Evolutionary conservation across 2,797 vertebrate species (phyloP).

Genomic region (Chanos chanos): DNA sequence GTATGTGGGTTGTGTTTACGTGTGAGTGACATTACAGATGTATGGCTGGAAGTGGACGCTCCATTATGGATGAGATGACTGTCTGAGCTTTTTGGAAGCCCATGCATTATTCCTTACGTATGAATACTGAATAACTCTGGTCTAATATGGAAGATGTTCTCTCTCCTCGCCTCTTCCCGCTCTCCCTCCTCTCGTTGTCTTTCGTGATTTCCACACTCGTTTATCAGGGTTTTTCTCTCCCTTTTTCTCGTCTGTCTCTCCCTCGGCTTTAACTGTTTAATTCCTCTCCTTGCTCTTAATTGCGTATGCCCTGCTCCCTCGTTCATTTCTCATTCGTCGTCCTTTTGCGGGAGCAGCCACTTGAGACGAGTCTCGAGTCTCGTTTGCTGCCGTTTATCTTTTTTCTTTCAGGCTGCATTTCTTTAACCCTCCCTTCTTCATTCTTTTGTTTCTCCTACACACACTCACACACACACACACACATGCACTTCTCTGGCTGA

Average conservation of each 20-base stretch:
- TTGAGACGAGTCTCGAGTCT: not conserved
- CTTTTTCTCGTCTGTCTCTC: constrained; percentile 39
- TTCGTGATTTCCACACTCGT: constrained; percentile 54
- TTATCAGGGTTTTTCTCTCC: constrained; percentile 37
- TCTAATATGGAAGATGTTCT: constrained; percentile 43
- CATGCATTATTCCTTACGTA: constrained; percentile 49
- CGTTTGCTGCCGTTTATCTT: not conserved
- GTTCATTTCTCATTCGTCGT: constrained; percentile 54
- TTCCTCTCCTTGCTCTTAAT: constrained; percentile 57
- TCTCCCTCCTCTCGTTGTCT: constrained; percentile 48
- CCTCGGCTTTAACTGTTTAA: constrained; percentile 56
- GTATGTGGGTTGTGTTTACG: no score
- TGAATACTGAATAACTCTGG: constrained; percentile 39
- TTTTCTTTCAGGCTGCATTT: not conserved
- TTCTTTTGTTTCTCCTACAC: not conserved
- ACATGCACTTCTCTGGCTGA: constrained; percentile 2
- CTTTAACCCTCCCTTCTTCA: not conserved
- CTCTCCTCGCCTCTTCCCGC: constrained; percentile 14
- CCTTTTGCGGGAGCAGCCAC: not conserved
- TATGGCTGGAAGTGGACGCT: constrained; percentile 28
- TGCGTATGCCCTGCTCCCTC: constrained; percentile 39
- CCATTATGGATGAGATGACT: constrained; percentile 37
- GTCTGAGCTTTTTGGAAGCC: constrained; percentile 38
- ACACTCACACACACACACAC: not conserved
- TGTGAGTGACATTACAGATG: no score